A percentile compares a stretch with the other conserved stretches of the same genome.
These are phyloP conservation scores for Callionymus lyra DNA, from an alignment of 2,113 vertebrate genomes.

Conservation along the genomic window DNA sequence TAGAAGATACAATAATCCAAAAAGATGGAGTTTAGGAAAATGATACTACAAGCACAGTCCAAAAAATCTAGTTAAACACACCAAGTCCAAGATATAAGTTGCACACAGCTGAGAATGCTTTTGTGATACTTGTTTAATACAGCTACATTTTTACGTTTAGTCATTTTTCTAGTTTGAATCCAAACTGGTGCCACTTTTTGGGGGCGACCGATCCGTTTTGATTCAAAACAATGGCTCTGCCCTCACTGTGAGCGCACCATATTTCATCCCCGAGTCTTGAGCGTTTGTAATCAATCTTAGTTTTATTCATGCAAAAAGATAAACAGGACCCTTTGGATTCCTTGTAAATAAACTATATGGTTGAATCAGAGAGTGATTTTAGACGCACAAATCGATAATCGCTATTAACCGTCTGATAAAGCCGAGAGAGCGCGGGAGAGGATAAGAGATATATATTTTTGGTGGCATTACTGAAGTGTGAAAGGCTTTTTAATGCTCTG, in stretches of 20 bases:
- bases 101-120: no score
- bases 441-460: conserved; percentile 1
- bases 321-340: no score
- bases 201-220: conserved; percentile 12
- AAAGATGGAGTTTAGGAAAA: no score
- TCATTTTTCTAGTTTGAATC: no score
- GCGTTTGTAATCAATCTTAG: conserved; percentile 2
- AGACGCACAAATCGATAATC: not conserved
- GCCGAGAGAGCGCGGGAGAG: not conserved
- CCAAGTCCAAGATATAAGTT: no score
- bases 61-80: no score
- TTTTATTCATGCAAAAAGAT: not conserved
- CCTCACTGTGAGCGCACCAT: conserved; percentile 1
- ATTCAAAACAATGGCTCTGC: conserved; percentile 14
- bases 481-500: not conserved
- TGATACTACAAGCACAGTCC: no score
- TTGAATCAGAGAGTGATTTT: not conserved
- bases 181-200: conserved; percentile 14
- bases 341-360: no score
- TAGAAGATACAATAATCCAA: no score
- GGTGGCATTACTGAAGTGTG: conserved; percentile 1
- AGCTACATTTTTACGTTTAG: no score
- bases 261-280: conserved; percentile 5
- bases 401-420: not conserved
- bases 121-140: no score